Percentiles rank a stretch among this genome's conserved stretches.
Conservation (phyloP, 2,797 vertebrate species). For the Rhabdomys pumilio region DNA sequence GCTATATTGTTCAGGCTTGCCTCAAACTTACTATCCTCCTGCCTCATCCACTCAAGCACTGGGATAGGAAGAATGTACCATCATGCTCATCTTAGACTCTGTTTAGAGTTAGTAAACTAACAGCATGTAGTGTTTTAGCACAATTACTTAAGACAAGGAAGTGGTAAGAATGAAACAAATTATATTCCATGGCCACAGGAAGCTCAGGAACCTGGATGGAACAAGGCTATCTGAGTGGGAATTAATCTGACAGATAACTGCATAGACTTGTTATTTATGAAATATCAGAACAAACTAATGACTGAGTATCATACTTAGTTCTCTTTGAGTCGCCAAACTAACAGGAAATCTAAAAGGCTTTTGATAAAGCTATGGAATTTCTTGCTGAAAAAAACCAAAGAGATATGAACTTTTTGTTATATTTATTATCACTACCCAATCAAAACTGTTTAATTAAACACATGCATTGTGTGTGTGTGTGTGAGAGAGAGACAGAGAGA, state of each 20-base stretch:
- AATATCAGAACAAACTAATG: slow-evolving; percentile 64
- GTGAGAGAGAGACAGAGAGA: too few species aligned
- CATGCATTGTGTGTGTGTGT: slow-evolving; percentile 57
- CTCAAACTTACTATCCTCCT: neutral
- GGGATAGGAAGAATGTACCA: neutral
- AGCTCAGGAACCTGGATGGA: slow-evolving; percentile 44
- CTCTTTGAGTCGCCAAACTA: slow-evolving; percentile 75
- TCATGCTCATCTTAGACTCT: neutral
- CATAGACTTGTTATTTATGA: slow-evolving; percentile 62
- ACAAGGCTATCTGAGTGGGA: slow-evolving; percentile 38
- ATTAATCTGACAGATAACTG: slow-evolving; percentile 3
- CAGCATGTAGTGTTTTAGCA: slow-evolving; percentile 62
- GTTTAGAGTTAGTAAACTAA: slow-evolving; percentile 68
- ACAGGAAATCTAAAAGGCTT: slow-evolving; percentile 76
- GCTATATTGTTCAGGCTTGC: neutral
- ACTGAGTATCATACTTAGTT: slow-evolving; percentile 29
- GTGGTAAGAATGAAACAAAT: slow-evolving; percentile 65
- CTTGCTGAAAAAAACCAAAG: slow-evolving; percentile 73
- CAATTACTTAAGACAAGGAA: slow-evolving; percentile 72
- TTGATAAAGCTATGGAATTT: slow-evolving; percentile 73
- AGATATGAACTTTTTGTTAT: slow-evolving; percentile 78
- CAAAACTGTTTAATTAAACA: slow-evolving; percentile 77
- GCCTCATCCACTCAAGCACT: neutral
- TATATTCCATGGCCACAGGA: slow-evolving; percentile 45
- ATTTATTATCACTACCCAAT: slow-evolving; percentile 69